Evolutionary conservation across 2,888 invertebrate genomes (phyloP).

Genomic region (Monoplex corrugatus): DNA sequence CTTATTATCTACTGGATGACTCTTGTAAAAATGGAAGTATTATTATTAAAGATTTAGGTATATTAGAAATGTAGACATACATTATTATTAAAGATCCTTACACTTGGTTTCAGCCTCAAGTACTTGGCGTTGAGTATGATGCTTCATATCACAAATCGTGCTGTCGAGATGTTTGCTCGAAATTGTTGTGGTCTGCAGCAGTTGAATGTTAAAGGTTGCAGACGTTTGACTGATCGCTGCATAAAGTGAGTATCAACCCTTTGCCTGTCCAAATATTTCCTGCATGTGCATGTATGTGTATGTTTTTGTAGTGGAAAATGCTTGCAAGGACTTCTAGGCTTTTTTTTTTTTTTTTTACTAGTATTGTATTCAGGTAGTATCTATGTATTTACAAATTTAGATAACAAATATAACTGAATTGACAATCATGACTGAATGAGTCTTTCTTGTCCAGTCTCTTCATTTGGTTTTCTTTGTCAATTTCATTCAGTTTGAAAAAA

Average conservation of each 20-base stretch:
- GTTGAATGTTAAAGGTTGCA: slow-evolving; percentile 86
- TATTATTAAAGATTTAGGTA: no score
- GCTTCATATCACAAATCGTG: slow-evolving; percentile 85
- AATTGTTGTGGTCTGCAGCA: slow-evolving; percentile 83
- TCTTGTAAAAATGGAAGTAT: no score
- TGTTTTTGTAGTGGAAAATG: not conserved
- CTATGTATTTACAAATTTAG: no score
- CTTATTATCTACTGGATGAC: not conserved
- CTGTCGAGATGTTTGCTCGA: slow-evolving; percentile 86
- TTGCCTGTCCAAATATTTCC: no score
- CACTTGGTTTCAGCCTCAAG: slow-evolving; percentile 70
- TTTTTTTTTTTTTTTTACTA: no score
- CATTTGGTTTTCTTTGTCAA: no score
- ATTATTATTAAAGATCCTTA: not conserved
- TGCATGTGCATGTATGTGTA: not conserved
- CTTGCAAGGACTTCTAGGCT: not conserved
- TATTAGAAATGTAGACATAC: not conserved
- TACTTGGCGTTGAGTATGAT: slow-evolving; percentile 85
- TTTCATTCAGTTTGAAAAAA: no score
- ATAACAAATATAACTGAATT: no score
- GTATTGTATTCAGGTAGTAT: no score
- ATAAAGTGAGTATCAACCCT: slow-evolving; percentile 85
- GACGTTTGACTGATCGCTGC: slow-evolving; percentile 86
- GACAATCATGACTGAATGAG: no score
- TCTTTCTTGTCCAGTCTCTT: no score